Conservation (phyloP, 2,888 invertebrate species). For the Drosophila histrio region DNA sequence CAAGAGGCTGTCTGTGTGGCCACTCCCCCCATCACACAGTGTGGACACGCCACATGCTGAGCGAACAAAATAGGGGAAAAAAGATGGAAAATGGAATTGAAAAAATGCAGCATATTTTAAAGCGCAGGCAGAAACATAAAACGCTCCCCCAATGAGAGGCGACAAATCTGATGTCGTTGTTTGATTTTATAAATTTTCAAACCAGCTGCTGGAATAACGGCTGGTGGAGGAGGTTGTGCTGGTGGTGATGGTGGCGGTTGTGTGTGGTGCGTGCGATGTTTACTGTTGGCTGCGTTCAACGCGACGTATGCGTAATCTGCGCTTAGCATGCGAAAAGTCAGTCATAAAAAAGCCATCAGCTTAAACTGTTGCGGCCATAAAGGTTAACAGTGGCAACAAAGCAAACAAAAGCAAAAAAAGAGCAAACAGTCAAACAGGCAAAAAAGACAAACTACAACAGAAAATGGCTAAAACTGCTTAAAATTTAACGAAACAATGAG, state of each 20-base stretch:
- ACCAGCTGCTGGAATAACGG: conserved; percentile 15
- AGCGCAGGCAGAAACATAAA: conserved; percentile 33
- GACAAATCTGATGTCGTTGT: conserved; percentile 40
- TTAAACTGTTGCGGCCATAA: conserved; percentile 79
- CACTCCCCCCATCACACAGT: neutral
- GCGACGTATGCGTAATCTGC: conserved; percentile 75
- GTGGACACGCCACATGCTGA: conserved; percentile 11
- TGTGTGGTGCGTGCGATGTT: conserved; percentile 47
- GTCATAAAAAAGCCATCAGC: conserved; percentile 76
- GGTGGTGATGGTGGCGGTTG: neutral
- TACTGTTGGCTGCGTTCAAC: conserved; percentile 46
- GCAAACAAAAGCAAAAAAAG: conserved; percentile 21
- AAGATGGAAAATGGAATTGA: conserved; percentile 15
- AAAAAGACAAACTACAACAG: conserved; percentile 34
- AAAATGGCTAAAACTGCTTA: conserved; percentile 70
- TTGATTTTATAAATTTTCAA: conserved; percentile 52
- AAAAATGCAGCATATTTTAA: conserved; percentile 39
- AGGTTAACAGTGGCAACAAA: conserved; percentile 68
- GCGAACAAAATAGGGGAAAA: conserved; percentile 6
- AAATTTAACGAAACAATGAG: conserved; percentile 74
- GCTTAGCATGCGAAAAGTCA: conserved; percentile 78
- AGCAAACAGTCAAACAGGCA: neutral
- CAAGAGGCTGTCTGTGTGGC: conserved; percentile 36
- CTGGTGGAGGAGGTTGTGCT: neutral
- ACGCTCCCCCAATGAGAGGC: conserved; percentile 12